Percentiles rank a stretch among this genome's conserved stretches.
Evolutionary conservation across 1,140 invertebrate genomes (phyloP).

Genomic region (Aphelinus certus): DNA sequence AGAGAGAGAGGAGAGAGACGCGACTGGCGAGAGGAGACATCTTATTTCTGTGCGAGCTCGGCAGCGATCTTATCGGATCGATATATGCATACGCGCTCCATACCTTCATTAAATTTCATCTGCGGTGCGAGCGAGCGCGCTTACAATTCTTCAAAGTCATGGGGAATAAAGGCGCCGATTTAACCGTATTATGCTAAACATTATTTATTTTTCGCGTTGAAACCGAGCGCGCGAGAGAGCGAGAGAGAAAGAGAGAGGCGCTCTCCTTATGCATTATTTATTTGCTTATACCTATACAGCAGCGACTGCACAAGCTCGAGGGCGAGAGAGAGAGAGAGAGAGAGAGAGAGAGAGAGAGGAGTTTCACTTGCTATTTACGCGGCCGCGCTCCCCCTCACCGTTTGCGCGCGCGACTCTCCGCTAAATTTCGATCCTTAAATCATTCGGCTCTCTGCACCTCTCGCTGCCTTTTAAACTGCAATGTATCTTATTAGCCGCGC

Average conservation of each 20-base stretch:
- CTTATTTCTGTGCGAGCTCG: constrained; percentile 31
- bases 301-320: neutral
- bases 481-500: constrained; percentile 18
- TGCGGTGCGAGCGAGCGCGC: neutral
- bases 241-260: too few relatives aligned
- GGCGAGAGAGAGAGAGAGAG: neutral
- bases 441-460: neutral
- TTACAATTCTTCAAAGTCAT: constrained; percentile 39
- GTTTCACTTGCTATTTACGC: neutral
- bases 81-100: constrained; percentile 32
- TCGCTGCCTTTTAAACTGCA: neutral
- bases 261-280: constrained; percentile 32
- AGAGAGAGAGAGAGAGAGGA: neutral
- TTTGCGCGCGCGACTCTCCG: neutral
- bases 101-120: constrained; percentile 42
- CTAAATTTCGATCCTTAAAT: constrained; percentile 22
- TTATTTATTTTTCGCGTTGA: neutral
- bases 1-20: constrained; percentile 27
- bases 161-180: constrained; percentile 29
- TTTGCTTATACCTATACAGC: neutral
- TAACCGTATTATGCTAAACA: constrained; percentile 33
- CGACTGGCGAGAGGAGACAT: constrained; percentile 23
- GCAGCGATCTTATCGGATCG: constrained; percentile 37
- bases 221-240: neutral
- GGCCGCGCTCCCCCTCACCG: neutral